Base-by-base conservation (phyloP, 1,140 invertebrate genomes). In the Drosophila aff. region DNA sequence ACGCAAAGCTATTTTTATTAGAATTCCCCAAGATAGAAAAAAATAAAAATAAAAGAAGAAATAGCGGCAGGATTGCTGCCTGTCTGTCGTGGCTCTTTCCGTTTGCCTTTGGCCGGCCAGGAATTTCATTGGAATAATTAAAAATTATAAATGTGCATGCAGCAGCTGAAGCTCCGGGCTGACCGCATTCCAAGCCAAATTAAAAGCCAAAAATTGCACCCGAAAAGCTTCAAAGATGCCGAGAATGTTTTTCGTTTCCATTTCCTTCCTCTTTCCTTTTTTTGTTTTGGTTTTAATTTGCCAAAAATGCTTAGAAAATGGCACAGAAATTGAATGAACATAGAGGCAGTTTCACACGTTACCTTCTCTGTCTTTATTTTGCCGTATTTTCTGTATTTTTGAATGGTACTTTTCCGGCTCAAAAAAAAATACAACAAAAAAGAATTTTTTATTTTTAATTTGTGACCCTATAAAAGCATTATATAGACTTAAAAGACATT, bases 101-200 rank as follows among this genome's bases (percentile, higher is more conserved):
- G 65, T 21, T 44, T 72, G 23, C 69, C 53, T 65, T 72, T 77
- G 31, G 41, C 47, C 11, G 58, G 47, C 31, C 68, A 58, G 52
- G 36, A 65, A 64, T 60, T 76, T 76, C 33, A 74, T 75, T 76
- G 79, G 74, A 81, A 81, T 81, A 81, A 81, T 81, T 81, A 81
- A 81, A 81, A 81, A 81, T 81, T 81, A 81, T 81, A 81, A 81
- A 81, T 81, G 71, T 81, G 78, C 47, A 69, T 63, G 31, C 43
- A 59, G 64, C 64, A 68, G 66, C 63, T 55, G 40, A 71, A 43
- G 47, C 40, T 31, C 26, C 26, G 40, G 44, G 40, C 47, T 81
- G 79, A 83, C 81, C 81, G 81, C 81, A 83, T 83, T 83, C 81
- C 81, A 59, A 64, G 49, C 61, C 71, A 83, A 83, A 83, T 83